Evolutionary conservation across 2,797 vertebrate genomes (phyloP).

Genomic region (Rallus crepitans): DNA sequence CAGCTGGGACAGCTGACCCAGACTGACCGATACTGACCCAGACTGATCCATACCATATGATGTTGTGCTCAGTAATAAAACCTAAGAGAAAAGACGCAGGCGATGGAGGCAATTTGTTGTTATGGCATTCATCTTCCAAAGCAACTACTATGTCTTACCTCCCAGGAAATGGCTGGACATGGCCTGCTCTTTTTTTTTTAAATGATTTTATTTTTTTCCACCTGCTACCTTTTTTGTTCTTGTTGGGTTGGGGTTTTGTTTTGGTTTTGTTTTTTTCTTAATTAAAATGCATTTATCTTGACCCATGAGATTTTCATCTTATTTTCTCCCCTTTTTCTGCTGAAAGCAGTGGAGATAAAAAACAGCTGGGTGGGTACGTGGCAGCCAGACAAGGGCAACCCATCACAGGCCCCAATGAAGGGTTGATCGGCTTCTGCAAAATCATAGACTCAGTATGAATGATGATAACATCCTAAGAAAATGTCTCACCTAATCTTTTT

Average conservation of each 20-base stretch:
- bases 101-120: accelerated
- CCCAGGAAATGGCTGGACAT: background rate
- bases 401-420: background rate
- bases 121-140: background rate
- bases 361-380: background rate
- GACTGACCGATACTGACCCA: background rate
- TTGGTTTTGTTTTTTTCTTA: background rate
- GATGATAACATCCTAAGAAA: background rate
- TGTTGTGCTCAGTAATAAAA: background rate
- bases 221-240: background rate
- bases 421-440: background rate
- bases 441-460: background rate
- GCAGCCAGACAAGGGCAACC: background rate
- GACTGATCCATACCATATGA: background rate
- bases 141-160: accelerated
- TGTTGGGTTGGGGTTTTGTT: no score
- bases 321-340: background rate
- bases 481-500: background rate
- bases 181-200: no score
- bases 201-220: background rate
- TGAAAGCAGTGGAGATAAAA: background rate
- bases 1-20: background rate
- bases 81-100: background rate
- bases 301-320: background rate
- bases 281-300: background rate